Evolutionary conservation across 2,888 invertebrate species (phyloP).

Genomic region (Eupithecia dodoneata): DNA sequence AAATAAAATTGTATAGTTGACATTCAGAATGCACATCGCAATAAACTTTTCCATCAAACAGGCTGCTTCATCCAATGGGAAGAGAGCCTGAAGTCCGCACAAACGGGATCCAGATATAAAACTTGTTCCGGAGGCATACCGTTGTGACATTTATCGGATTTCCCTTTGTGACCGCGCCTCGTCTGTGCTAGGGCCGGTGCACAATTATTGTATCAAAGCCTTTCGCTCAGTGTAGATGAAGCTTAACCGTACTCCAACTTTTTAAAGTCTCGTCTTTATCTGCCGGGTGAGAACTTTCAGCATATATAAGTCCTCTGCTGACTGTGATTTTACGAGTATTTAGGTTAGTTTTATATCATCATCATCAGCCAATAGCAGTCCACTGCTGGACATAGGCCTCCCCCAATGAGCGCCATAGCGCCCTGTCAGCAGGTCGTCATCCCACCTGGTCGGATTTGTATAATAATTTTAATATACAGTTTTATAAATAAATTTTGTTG

Average conservation of each 20-base stretch:
- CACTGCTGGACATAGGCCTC: too few relatives aligned
- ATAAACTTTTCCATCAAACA: neutral
- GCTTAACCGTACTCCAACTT: neutral
- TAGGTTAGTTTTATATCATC: too few relatives aligned
- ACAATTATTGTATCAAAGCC: slow-evolving; percentile 57
- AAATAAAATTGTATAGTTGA: neutral
- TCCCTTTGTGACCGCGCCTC: slow-evolving; percentile 52
- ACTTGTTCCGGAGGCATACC: slow-evolving; percentile 44
- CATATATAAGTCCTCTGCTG: too few relatives aligned
- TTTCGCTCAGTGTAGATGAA: slow-evolving; percentile 25
- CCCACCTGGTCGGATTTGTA: too few relatives aligned
- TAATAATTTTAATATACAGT: too few relatives aligned
- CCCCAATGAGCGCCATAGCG: too few relatives aligned
- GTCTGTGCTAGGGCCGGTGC: slow-evolving; percentile 52
- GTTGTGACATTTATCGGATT: slow-evolving; percentile 63
- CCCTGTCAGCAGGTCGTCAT: too few relatives aligned
- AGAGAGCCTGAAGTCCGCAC: slow-evolving; percentile 8
- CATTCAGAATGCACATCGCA: neutral
- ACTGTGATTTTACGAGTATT: too few relatives aligned
- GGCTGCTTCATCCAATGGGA: neutral
- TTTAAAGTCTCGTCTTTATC: neutral
- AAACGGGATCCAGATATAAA: slow-evolving; percentile 37
- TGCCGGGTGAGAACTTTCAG: too few relatives aligned
- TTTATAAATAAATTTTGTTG: too few relatives aligned
- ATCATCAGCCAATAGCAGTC: too few relatives aligned